A percentile compares a stretch with the other conserved stretches of the same genome.
Conservation (phyloP, 2,888 invertebrate genomes). For the Drosophila melanocephala region DNA sequence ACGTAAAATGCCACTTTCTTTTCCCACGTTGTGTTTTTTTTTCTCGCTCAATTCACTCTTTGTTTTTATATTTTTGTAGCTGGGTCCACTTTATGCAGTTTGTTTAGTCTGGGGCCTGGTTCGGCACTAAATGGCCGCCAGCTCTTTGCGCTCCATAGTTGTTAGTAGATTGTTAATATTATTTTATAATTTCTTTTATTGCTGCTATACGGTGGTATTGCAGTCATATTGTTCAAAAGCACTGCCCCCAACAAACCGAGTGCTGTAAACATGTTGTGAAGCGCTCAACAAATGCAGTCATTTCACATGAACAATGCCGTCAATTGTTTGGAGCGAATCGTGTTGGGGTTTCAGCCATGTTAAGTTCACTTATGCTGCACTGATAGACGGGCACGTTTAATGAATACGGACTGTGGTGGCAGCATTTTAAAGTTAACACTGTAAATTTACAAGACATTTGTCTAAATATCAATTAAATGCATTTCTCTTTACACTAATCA, state of each 20-base stretch:
- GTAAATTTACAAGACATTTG: background rate
- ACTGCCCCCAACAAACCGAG: constrained; percentile 13
- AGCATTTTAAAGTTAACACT: background rate
- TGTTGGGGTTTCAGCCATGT: constrained; percentile 25
- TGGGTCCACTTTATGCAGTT: constrained; percentile 47
- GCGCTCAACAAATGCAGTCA: constrained; percentile 26
- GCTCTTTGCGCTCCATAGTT: constrained; percentile 27
- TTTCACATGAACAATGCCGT: constrained; percentile 32
- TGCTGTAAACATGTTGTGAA: constrained; percentile 56
- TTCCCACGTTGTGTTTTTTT: constrained; percentile 3
- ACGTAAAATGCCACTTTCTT: constrained; percentile 65
- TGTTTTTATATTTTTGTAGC: constrained; percentile 20
- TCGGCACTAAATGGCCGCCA: constrained; percentile 55
- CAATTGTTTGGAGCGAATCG: constrained; percentile 24
- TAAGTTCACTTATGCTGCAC: constrained; percentile 13
- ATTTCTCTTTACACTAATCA: background rate
- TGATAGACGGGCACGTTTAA: background rate
- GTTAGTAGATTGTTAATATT: constrained; percentile 70
- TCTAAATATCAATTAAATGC: background rate
- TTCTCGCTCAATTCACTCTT: background rate
- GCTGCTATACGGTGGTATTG: constrained; percentile 36
- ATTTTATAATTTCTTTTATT: constrained; percentile 78
- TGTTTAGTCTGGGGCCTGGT: constrained; percentile 45
- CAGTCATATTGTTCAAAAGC: constrained; percentile 46
- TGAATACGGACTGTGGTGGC: background rate